Evolutionary conservation across 1,140 invertebrate genomes (phyloP).

Genomic region (Calephelis virginiensis): DNA sequence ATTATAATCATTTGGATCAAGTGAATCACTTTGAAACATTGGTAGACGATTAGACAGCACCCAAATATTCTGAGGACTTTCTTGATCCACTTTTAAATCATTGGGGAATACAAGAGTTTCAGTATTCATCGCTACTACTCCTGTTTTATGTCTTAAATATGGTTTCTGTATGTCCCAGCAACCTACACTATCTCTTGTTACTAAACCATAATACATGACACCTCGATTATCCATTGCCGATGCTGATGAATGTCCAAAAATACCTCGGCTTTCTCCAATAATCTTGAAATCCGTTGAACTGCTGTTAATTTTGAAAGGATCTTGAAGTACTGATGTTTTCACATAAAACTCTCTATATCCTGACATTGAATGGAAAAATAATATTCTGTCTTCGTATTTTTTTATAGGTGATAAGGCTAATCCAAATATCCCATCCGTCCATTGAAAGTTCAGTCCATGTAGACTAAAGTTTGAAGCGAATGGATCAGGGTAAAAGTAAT

Average conservation of each 20-base stretch:
- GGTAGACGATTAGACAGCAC: slow-evolving; percentile 86
- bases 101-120: slow-evolving; percentile 86
- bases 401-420: slow-evolving; percentile 83
- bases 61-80: slow-evolving; percentile 84
- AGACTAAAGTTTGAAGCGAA: slow-evolving; percentile 83
- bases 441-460: slow-evolving; percentile 87
- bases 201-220: slow-evolving; percentile 88
- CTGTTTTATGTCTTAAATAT: slow-evolving; percentile 81
- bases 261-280: slow-evolving; percentile 81
- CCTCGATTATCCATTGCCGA: slow-evolving; percentile 85
- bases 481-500: slow-evolving; percentile 88
- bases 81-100: slow-evolving; percentile 86
- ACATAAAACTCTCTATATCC: slow-evolving; percentile 88
- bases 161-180: slow-evolving; percentile 89
- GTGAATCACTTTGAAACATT: slow-evolving; percentile 81
- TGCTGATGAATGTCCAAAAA: slow-evolving; percentile 84
- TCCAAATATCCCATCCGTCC: slow-evolving; percentile 90
- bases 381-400: slow-evolving; percentile 77
- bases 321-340: slow-evolving; percentile 81
- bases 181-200: slow-evolving; percentile 84
- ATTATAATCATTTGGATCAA: slow-evolving; percentile 84
- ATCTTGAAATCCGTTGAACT: slow-evolving; percentile 80
- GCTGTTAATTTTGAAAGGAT: slow-evolving; percentile 78
- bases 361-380: slow-evolving; percentile 90
- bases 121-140: slow-evolving; percentile 80